Conservation (phyloP, 1,140 invertebrate species). For the Spodoptera litura region DNA sequence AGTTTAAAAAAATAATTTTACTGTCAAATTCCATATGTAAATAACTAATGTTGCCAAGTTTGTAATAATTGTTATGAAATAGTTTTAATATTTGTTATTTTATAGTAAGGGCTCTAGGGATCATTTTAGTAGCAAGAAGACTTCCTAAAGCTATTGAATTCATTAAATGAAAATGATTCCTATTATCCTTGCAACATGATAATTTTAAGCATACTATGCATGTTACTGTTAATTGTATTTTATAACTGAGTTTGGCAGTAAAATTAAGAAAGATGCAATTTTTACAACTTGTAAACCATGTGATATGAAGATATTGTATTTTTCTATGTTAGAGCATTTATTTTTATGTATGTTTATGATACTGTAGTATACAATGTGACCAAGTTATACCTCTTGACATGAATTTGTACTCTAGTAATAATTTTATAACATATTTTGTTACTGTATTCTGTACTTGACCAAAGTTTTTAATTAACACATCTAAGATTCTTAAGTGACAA, state of each 20-base stretch:
- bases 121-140: not conserved
- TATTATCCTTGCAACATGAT: not conserved
- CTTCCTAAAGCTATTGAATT: too few relatives aligned
- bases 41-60: not conserved
- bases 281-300: constrained; percentile 46
- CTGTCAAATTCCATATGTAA: constrained; percentile 19
- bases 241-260: constrained; percentile 36
- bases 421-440: constrained; percentile 14
- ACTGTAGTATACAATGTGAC: constrained; percentile 52
- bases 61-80: constrained; percentile 11
- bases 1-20: constrained; percentile 43
- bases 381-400: constrained; percentile 51
- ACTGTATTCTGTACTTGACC: constrained; percentile 26
- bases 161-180: not conserved
- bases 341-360: constrained; percentile 56
- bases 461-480: constrained; percentile 35
- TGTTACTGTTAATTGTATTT: too few relatives aligned
- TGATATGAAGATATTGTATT: constrained; percentile 58
- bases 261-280: constrained; percentile 12
- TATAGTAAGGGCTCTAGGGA: not conserved
- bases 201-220: too few relatives aligned
- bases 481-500: not conserved
- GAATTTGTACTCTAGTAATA: constrained; percentile 46
- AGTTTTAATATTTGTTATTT: constrained; percentile 10
- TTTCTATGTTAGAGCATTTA: constrained; percentile 57